Evolutionary conservation across 1,140 invertebrate species (phyloP).

Genomic region (Drosophila takahashii): DNA sequence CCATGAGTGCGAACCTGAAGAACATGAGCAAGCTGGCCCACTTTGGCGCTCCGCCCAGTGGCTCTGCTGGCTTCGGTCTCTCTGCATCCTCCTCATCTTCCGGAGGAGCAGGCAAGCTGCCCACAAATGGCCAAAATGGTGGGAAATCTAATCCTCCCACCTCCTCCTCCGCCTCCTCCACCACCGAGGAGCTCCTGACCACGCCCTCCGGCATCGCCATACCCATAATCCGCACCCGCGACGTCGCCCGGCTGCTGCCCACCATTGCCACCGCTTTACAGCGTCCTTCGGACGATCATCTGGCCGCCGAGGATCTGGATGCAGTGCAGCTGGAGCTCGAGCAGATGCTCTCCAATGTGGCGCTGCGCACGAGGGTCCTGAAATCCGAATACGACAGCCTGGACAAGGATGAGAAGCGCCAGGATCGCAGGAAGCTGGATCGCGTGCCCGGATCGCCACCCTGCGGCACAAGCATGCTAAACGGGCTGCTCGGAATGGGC

Average conservation of each 20-base stretch:
- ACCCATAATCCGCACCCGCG: conserved; percentile 83
- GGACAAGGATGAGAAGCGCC: conserved; percentile 88
- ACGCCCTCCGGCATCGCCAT: conserved; percentile 74
- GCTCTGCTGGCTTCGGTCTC: conserved; percentile 42
- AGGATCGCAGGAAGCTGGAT: conserved; percentile 86
- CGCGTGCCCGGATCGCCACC: conserved; percentile 64
- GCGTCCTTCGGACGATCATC: conserved; percentile 87
- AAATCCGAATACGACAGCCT: conserved; percentile 91
- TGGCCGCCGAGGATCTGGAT: conserved; percentile 94
- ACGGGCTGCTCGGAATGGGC: conserved; percentile 47
- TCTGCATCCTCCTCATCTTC: conserved; percentile 20
- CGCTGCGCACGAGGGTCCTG: conserved; percentile 90
- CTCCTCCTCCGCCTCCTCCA: conserved; percentile 14
- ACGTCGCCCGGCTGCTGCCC: conserved; percentile 86
- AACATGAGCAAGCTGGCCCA: conserved; percentile 67
- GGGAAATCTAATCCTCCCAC: conserved; percentile 7
- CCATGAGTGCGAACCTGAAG: conserved; percentile 68
- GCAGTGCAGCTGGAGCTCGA: conserved; percentile 95
- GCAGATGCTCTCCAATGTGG: conserved; percentile 92
- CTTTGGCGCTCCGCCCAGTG: conserved; percentile 40
- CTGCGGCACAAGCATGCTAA: conserved; percentile 25
- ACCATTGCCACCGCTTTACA: conserved; percentile 87
- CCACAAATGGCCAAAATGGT: conserved; percentile 42
- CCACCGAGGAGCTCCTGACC: conserved; percentile 46
- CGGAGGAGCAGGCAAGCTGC: conserved; percentile 59